phyloP scores from a whole-genome alignment of 1,140 invertebrate genomes.

The Drosophila albomicans region DNA sequence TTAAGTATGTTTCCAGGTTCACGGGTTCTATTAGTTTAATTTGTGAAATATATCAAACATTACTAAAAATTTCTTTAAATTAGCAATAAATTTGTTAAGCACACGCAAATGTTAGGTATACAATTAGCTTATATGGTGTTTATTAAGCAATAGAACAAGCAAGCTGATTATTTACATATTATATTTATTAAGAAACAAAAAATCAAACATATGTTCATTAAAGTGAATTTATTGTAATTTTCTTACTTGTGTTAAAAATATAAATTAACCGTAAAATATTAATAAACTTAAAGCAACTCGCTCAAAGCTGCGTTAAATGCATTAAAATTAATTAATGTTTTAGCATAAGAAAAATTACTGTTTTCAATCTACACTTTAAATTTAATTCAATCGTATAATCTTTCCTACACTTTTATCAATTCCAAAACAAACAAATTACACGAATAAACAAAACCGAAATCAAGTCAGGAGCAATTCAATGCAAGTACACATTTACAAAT shows the following conservation, averaged over 20 bases:
- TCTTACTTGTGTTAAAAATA: constrained; percentile 52
- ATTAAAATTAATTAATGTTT: constrained; percentile 37
- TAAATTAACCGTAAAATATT: constrained; percentile 67
- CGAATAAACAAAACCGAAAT: constrained; percentile 50
- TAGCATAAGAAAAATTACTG: constrained; percentile 30
- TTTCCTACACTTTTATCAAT: constrained; percentile 8
- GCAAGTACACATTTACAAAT: constrained; percentile 41
- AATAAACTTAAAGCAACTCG: constrained; percentile 66
- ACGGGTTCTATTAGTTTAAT: not conserved
- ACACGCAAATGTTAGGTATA: constrained; percentile 32
- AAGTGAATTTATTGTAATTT: constrained; percentile 55
- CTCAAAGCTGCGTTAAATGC: constrained; percentile 66
- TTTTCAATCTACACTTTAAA: constrained; percentile 38
- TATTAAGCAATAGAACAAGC: constrained; percentile 34
- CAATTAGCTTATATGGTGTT: constrained; percentile 40
- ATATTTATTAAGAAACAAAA: constrained; percentile 43
- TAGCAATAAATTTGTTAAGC: constrained; percentile 37
- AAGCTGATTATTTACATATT: constrained; percentile 50
- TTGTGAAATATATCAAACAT: not conserved
- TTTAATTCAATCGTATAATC: constrained; percentile 30
- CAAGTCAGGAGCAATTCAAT: constrained; percentile 42
- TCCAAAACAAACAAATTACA: constrained; percentile 51
- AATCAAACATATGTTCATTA: constrained; percentile 41
- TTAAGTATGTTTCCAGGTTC: constrained; percentile 32
- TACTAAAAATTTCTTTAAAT: constrained; percentile 6